phyloP scores from a whole-genome alignment of 2,888 invertebrate species.

The Meiosimyza platycephala region DNA sequence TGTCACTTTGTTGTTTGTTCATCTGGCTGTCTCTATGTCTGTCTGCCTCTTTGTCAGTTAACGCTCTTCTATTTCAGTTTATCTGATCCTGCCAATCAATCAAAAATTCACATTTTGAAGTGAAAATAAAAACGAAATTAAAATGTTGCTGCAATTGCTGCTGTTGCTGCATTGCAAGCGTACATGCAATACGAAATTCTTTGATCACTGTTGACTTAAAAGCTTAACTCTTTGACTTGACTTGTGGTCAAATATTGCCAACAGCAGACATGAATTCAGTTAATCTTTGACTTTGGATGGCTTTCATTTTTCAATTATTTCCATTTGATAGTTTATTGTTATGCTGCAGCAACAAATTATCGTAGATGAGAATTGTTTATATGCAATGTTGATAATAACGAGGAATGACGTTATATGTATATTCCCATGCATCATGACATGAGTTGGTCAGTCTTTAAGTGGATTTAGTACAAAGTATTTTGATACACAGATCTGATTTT shows the following conservation, averaged over 20 bases:
- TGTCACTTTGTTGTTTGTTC: background rate
- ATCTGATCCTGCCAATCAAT: slow-evolving; percentile 30
- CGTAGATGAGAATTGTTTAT: too few relatives aligned
- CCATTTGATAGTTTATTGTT: too few relatives aligned
- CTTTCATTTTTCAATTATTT: slow-evolving; percentile 1
- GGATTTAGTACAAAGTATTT: too few relatives aligned
- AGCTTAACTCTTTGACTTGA: background rate
- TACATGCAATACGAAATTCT: background rate
- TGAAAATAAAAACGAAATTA: slow-evolving; percentile 12
- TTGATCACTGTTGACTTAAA: background rate
- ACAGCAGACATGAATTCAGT: background rate
- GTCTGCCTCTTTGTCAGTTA: background rate
- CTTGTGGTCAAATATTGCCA: background rate
- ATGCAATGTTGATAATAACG: too few relatives aligned
- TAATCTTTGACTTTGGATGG: slow-evolving; percentile 7
- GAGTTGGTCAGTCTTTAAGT: too few relatives aligned
- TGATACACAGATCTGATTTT: too few relatives aligned
- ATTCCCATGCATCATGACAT: too few relatives aligned
- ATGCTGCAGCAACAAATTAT: too few relatives aligned
- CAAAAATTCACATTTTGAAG: slow-evolving; percentile 3
- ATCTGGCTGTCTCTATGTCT: background rate
- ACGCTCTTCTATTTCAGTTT: slow-evolving; percentile 19
- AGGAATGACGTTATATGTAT: too few relatives aligned
- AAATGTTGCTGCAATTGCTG: background rate
- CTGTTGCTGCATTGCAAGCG: background rate